phyloP scores from a whole-genome alignment of 2,888 invertebrate species.

The Chrysodeixis includens region DNA sequence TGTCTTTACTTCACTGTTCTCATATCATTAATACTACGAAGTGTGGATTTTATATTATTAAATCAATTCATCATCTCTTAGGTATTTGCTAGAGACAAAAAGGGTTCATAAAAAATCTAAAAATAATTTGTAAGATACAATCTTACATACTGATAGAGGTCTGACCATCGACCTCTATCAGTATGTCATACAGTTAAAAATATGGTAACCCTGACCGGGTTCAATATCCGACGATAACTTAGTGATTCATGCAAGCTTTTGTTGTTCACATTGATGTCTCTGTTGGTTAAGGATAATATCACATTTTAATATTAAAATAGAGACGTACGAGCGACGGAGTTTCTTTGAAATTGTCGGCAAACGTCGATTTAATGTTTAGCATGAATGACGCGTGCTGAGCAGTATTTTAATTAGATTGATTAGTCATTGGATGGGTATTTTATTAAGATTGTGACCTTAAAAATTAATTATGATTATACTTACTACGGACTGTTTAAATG shows the following conservation, averaged over 20 bases:
- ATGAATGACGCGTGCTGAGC: not conserved
- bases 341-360: slow-evolving; percentile 18
- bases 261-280: slow-evolving; percentile 39
- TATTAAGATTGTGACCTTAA: no score
- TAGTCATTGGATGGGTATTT: not conserved
- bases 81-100: no score
- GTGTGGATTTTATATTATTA: no score
- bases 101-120: not conserved
- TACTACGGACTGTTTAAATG: no score
- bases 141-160: no score
- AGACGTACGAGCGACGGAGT: slow-evolving; percentile 17
- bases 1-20: no score
- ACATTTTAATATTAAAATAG: slow-evolving; percentile 41
- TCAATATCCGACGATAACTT: slow-evolving; percentile 58
- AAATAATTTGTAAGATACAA: no score
- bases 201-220: slow-evolving; percentile 48
- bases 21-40: no score
- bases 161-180: not conserved
- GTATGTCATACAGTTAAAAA: slow-evolving; percentile 3
- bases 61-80: no score
- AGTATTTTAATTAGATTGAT: not conserved
- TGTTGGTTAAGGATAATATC: slow-evolving; percentile 48
- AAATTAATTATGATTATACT: no score
- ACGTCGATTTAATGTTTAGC: not conserved
- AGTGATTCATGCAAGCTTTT: slow-evolving; percentile 54